These are phyloP conservation scores for Peromyscus polionotus DNA, from an alignment of 2,113 vertebrate species.

Conservation along the genomic window DNA sequence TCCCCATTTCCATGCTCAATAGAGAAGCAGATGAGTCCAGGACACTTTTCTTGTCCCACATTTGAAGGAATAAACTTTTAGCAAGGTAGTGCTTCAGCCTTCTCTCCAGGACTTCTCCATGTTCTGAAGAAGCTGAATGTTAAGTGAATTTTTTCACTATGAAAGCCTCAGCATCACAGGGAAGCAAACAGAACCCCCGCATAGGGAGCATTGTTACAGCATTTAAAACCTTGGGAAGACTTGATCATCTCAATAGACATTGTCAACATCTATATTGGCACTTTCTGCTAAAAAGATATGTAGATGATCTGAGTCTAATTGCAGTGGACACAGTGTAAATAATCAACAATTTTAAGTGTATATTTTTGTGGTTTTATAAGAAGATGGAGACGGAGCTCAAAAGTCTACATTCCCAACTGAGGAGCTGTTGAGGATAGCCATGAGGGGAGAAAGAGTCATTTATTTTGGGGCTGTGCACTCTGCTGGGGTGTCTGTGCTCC, in stretches of 20 bases:
- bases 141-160: not conserved
- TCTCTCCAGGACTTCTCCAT: not conserved
- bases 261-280: not conserved
- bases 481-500: not conserved
- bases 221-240: not conserved
- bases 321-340: not conserved
- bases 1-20: not conserved
- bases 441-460: not conserved
- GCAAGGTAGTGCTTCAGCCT: not conserved
- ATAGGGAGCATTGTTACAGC: accelerated
- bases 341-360: not conserved
- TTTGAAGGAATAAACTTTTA: not conserved
- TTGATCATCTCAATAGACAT: not conserved
- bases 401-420: not conserved
- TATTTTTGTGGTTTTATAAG: not conserved
- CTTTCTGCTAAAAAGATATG: not conserved
- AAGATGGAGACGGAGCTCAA: not conserved
- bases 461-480: not conserved
- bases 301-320: not conserved
- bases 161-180: not conserved
- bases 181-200: not conserved
- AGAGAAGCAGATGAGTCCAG: accelerated
- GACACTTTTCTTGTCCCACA: not conserved
- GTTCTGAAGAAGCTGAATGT: not conserved
- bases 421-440: not conserved